Conservation (phyloP, 2,113 vertebrate species). For the Spheniscus mendiculus region DNA sequence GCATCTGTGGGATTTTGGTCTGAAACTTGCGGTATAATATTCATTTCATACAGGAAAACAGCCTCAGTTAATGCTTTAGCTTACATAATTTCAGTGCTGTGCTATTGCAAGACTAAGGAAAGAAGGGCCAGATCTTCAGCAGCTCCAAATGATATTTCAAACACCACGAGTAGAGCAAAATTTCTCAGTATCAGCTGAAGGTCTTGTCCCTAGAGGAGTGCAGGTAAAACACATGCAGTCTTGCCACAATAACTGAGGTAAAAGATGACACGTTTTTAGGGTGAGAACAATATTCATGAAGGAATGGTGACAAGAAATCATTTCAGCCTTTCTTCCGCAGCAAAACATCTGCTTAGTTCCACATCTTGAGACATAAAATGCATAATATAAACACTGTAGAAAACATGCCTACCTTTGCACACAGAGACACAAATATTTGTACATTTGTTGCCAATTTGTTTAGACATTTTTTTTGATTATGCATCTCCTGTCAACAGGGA, state of each 20-base stretch:
- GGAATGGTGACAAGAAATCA: background rate
- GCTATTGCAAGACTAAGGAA: background rate
- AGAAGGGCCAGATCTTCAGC: background rate
- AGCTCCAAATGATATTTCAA: background rate
- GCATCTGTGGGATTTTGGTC: background rate
- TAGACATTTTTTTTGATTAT: background rate
- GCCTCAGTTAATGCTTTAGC: background rate
- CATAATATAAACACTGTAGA: background rate
- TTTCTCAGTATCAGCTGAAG: background rate
- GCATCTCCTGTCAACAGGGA: background rate
- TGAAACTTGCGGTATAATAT: background rate
- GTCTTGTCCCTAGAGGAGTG: background rate
- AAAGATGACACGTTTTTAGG: background rate
- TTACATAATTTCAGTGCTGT: background rate
- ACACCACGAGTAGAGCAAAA: background rate
- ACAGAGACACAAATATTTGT: slow-evolving; percentile 9
- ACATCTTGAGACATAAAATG: slow-evolving; percentile 10
- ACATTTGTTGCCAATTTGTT: background rate
- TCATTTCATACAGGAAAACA: background rate
- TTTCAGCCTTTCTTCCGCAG: background rate
- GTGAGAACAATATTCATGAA: background rate
- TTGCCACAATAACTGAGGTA: background rate
- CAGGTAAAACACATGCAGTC: background rate
- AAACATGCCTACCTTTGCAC: background rate
- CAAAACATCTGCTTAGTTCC: slow-evolving; percentile 32